These are phyloP conservation scores for Brachionus rubens DNA, from an alignment of 1,140 invertebrate species.

Conservation along the genomic window DNA sequence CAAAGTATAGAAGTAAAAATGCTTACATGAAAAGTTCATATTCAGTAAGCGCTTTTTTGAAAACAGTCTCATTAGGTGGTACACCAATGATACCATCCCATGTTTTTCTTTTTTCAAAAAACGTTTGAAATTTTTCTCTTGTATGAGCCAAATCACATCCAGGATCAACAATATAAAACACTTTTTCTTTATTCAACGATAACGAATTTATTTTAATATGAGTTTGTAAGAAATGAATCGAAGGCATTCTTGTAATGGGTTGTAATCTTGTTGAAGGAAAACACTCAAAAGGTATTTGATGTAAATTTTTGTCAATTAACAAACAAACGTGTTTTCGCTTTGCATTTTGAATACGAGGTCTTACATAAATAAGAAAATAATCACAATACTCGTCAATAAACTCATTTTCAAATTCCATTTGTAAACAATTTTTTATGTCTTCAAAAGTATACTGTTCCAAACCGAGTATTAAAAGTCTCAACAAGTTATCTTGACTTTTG, in stretches of 20 bases:
- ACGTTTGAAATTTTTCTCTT: slow-evolving; percentile 28
- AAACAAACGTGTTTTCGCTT: slow-evolving; percentile 42
- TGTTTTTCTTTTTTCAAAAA: slow-evolving; percentile 40
- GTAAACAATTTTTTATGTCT: neutral
- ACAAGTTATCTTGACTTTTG: slow-evolving; percentile 12
- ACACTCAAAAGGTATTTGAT: slow-evolving; percentile 45
- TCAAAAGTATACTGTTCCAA: neutral
- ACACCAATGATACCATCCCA: slow-evolving; percentile 42
- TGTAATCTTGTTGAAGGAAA: slow-evolving; percentile 1
- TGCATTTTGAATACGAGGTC: neutral
- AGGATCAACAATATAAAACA: slow-evolving; percentile 45
- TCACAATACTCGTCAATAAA: neutral
- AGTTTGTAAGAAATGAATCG: slow-evolving; percentile 42
- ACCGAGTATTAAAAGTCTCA: neutral
- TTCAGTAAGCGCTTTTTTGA: slow-evolving; percentile 37
- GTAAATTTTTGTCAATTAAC: slow-evolving; percentile 37
- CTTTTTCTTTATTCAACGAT: slow-evolving; percentile 39
- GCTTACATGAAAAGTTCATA: slow-evolving; percentile 39
- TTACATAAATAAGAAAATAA: neutral
- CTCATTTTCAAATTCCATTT: neutral
- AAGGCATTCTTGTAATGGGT: slow-evolving; percentile 36
- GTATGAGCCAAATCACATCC: slow-evolving; percentile 42
- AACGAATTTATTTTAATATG: slow-evolving; percentile 39
- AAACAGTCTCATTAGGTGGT: neutral
- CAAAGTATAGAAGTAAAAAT: no score